phyloP scores from a whole-genome alignment of 1,140 invertebrate genomes.

The Drosophila ambigua region DNA sequence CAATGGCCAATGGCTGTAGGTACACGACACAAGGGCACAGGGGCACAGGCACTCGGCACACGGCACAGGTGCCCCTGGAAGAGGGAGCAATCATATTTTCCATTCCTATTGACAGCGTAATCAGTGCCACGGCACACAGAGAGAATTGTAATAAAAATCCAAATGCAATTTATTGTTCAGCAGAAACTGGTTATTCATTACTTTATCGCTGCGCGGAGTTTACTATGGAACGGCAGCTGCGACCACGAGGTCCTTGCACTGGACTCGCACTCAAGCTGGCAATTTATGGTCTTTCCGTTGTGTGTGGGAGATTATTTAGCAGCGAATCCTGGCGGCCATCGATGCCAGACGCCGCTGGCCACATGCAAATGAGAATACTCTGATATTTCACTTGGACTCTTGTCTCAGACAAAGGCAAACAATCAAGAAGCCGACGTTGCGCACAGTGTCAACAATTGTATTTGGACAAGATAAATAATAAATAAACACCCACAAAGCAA shows the following conservation, averaged over 20 bases:
- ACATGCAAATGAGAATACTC: constrained; percentile 39
- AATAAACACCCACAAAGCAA: constrained; percentile 39
- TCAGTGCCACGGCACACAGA: constrained; percentile 59
- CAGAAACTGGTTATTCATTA: constrained; percentile 74
- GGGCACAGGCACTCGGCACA: not conserved
- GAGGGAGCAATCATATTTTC: constrained; percentile 74
- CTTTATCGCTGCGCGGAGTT: constrained; percentile 76
- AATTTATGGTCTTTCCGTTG: constrained; percentile 62
- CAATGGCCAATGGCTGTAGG: constrained; percentile 29
- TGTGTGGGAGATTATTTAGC: constrained; percentile 32
- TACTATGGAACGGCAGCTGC: constrained; percentile 64
- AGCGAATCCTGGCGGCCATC: too few relatives aligned
- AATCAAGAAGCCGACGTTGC: constrained; percentile 40
- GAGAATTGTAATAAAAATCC: constrained; percentile 74
- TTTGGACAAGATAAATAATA: constrained; percentile 49
- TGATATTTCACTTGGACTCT: constrained; percentile 34
- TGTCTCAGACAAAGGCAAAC: constrained; percentile 38
- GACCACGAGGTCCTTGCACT: constrained; percentile 27
- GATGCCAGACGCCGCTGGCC: constrained; percentile 13
- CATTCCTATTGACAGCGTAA: constrained; percentile 80
- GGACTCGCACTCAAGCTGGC: constrained; percentile 65
- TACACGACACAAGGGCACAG: constrained; percentile 11
- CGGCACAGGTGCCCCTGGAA: not conserved
- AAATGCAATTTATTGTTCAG: constrained; percentile 78
- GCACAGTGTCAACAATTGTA: constrained; percentile 37